Conservation (phyloP, 2,113 vertebrate genomes). For the Loxodonta africana region DNA sequence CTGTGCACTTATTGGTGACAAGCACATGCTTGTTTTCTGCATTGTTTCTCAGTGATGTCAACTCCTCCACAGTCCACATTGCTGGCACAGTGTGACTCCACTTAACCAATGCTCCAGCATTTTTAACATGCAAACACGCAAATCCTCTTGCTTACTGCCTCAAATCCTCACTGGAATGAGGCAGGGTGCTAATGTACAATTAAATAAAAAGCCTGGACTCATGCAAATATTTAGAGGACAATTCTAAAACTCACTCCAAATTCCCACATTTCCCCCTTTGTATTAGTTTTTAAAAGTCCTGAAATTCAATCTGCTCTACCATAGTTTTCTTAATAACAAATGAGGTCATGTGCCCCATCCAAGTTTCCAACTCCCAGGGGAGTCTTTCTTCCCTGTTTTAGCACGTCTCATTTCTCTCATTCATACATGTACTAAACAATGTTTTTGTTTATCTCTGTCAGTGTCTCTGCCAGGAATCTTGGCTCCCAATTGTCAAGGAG, state of each 20-base stretch:
- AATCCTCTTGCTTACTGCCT: background rate
- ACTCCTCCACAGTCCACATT: background rate
- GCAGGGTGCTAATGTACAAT: background rate
- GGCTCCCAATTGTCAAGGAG: slow-evolving; percentile 26
- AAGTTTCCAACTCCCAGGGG: background rate
- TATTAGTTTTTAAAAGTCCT: background rate
- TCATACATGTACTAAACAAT: background rate
- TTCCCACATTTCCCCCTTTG: background rate
- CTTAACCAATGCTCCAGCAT: background rate
- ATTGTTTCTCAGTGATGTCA: background rate
- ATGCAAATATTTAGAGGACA: background rate
- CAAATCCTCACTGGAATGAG: background rate
- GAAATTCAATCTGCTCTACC: background rate
- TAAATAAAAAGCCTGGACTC: background rate
- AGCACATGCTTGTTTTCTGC: background rate
- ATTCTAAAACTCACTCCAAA: slow-evolving; percentile 30
- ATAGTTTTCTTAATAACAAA: slow-evolving; percentile 62
- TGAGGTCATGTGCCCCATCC: slow-evolving; percentile 13
- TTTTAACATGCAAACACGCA: background rate
- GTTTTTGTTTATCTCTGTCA: slow-evolving; percentile 58
- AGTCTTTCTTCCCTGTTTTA: background rate
- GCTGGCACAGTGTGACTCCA: background rate
- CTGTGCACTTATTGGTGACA: background rate
- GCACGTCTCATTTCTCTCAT: background rate
- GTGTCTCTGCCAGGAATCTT: background rate